Evolutionary conservation across 2,113 vertebrate genomes (phyloP).

Genomic region (Phylloscopus trochiloides): DNA sequence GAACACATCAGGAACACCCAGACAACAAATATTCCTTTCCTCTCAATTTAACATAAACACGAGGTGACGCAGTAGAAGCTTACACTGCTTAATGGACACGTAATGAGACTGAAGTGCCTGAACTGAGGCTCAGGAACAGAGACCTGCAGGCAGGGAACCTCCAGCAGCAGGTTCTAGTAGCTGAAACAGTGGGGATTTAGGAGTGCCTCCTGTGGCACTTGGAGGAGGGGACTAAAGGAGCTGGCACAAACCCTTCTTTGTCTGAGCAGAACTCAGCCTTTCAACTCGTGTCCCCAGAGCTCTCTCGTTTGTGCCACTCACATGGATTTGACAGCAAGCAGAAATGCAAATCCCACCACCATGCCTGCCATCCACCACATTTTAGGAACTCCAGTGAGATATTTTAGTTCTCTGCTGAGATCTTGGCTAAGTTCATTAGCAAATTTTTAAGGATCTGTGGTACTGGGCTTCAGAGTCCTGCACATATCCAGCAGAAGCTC

Average conservation of each 20-base stretch:
- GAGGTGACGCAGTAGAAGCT: background rate
- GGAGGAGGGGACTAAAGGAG: background rate
- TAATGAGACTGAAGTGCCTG: background rate
- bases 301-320: background rate
- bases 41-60: background rate
- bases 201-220: background rate
- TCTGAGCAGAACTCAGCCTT: background rate
- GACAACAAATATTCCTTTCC: background rate
- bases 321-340: background rate
- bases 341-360: background rate
- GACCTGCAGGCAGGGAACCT: background rate
- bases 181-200: background rate
- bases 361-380: background rate
- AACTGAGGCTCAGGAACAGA: background rate
- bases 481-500: background rate
- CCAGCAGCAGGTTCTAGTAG: background rate
- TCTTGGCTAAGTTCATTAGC: background rate
- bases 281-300: background rate
- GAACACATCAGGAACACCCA: background rate
- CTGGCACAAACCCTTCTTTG: background rate
- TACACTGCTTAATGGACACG: rapidly evolving
- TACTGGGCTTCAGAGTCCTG: background rate
- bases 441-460: background rate
- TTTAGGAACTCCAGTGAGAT: background rate
- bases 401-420: background rate